Evolutionary conservation across 1,140 invertebrate genomes (phyloP).

Genomic region (Drosophila baimaii): DNA sequence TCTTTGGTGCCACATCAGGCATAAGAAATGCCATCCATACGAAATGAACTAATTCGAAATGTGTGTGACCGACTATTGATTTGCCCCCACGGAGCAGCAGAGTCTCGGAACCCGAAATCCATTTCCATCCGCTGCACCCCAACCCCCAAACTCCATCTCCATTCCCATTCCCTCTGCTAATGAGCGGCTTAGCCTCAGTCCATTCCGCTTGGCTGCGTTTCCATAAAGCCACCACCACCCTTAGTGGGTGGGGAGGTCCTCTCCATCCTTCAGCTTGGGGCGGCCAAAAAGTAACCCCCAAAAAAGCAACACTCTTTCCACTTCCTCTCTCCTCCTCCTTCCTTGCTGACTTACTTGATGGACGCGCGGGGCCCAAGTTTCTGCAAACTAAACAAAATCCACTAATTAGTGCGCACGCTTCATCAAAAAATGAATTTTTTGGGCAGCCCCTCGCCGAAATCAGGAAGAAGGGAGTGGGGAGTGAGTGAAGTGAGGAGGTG

Average conservation of each 20-base stretch:
- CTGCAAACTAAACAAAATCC: constrained; percentile 72
- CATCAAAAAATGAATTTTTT: constrained; percentile 35
- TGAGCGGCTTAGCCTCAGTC: constrained; percentile 64
- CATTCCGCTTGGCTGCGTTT: constrained; percentile 65
- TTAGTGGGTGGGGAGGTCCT: neutral
- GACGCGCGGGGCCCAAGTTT: constrained; percentile 48
- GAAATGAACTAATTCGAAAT: constrained; percentile 56
- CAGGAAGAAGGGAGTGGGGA: neutral
- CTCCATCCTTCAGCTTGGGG: neutral
- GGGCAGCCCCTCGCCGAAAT: constrained; percentile 12
- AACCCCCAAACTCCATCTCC: too few species aligned
- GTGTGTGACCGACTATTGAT: constrained; percentile 51
- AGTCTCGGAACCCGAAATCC: constrained; percentile 30
- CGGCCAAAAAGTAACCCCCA: constrained; percentile 53
- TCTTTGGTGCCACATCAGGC: constrained; percentile 25
- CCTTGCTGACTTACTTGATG: constrained; percentile 21
- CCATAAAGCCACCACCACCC: constrained; percentile 41
- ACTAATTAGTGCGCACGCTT: constrained; percentile 68
- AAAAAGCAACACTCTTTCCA: constrained; percentile 30
- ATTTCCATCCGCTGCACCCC: constrained; percentile 21
- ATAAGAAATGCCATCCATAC: constrained; percentile 43
- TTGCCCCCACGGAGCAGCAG: constrained; percentile 22
- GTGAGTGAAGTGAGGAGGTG: neutral
- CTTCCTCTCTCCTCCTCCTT: neutral
- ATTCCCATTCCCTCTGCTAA: constrained; percentile 48